Conservation (phyloP, 1,140 invertebrate species). For the Hylaeus volcanicus region DNA sequence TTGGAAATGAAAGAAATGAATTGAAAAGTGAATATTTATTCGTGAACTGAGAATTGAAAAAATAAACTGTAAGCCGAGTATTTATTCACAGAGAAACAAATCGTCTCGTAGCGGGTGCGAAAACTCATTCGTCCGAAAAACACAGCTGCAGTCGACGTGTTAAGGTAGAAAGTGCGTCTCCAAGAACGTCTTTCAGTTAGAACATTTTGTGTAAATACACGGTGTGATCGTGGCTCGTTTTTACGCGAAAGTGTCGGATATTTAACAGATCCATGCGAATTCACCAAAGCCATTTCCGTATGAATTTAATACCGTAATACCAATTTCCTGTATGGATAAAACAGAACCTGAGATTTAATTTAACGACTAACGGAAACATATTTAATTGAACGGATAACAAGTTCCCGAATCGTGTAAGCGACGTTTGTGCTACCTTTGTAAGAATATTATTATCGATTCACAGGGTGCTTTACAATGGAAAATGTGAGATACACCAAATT, state of each 20-base stretch:
- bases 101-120: no score
- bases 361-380: background rate
- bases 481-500: no score
- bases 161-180: background rate
- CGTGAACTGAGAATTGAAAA: no score
- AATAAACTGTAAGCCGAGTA: no score
- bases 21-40: no score
- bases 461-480: background rate
- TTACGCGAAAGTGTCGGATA: conserved; percentile 5
- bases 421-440: background rate
- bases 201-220: conserved; percentile 49
- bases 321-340: background rate
- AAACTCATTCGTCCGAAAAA: no score
- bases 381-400: background rate
- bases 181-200: conserved; percentile 30
- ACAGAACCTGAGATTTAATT: conserved; percentile 18
- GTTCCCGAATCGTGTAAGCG: background rate
- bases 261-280: conserved; percentile 17
- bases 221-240: background rate
- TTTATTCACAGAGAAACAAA: no score
- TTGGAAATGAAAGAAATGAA: no score
- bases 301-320: background rate
- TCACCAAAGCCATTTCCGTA: conserved; percentile 47
- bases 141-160: background rate
- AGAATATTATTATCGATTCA: background rate